Base-by-base conservation (phyloP, 1,140 invertebrate genomes). In the Stegodyphus dumicola region DNA sequence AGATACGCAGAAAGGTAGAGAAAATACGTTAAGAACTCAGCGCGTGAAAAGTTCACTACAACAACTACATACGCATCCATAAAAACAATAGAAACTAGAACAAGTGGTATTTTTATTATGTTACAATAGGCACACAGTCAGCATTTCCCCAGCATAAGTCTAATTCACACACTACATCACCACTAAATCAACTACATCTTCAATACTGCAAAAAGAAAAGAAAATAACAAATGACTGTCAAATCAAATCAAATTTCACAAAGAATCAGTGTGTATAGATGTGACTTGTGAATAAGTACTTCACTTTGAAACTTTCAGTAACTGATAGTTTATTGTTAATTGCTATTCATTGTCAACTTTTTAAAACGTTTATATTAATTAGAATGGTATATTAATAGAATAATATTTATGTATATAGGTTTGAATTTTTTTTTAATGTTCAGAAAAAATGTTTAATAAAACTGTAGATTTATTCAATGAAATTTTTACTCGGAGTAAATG, bases 151-250 rank as follows among this genome's bases (percentile, higher is more conserved):
- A 76, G 65, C 11, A 84, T 56, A 54, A 54, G 51, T 56, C 65
- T 84, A 76, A 66, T 10, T 84, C 60, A 73, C 18, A 56, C 13
- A 76, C 74, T 84, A 76, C 65, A 70, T 83, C 70, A 73, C 64
- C 73, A 75, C 80, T 83, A 83, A 75, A 69, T 64, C 48, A 76
- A 77, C 81, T 84, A 84, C 67, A 51, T 84, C 81, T 84, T 84
- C 81, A 84, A 84, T 84, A 84, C 81, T 84, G 81, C 52, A 84
- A 84, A 69, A 65, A 60, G 56, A 60, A 60, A 60, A 60, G 15
- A 10, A 10, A 60, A 9, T 60, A 10, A 10, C 15, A 60, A 60
- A 60, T 60, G 9, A 60, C 9, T 60, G 56, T 60, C 15, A 60
- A 9, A 60, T 60, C 15, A 60, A 60, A 2, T 10, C 9, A 60